A percentile compares a stretch with the other conserved stretches of the same genome.
These are phyloP conservation scores for Rhabdomys pumilio DNA, from an alignment of 2,797 vertebrate species.

Conservation along the genomic window DNA sequence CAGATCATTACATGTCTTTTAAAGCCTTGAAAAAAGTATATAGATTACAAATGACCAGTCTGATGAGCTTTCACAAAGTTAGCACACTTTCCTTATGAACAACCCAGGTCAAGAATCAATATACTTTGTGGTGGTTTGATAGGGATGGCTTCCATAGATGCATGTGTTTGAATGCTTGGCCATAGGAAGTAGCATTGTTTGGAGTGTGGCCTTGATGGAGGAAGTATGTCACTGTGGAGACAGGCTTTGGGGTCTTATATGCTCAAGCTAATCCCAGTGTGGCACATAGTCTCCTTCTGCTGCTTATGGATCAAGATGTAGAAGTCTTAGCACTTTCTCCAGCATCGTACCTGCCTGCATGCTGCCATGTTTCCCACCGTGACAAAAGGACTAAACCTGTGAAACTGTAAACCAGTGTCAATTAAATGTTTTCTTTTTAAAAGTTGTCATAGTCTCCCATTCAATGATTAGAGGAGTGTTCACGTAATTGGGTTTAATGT, in stretches of 20 bases:
- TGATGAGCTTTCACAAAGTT: conserved; percentile 36
- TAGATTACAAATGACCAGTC: neutral
- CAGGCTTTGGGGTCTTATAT: neutral
- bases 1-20: neutral
- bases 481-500: no score
- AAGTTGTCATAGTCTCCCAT: neutral
- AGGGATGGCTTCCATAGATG: neutral
- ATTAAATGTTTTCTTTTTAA: neutral
- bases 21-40: conserved; percentile 5
- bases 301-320: no score
- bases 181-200: neutral
- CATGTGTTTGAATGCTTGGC: neutral
- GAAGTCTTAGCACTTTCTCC: neutral
- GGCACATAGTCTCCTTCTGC: neutral
- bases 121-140: neutral
- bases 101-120: neutral
- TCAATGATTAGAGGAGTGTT: no score
- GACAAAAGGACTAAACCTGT: neutral
- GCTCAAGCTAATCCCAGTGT: neutral
- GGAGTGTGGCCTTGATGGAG: neutral
- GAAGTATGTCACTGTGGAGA: neutral
- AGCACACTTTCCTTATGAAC: neutral
- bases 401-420: neutral
- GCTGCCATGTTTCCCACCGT: neutral
- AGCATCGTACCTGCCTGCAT: neutral